Evolutionary conservation across 2,113 vertebrate species (phyloP).

Genomic region (Anseranas semipalmata): DNA sequence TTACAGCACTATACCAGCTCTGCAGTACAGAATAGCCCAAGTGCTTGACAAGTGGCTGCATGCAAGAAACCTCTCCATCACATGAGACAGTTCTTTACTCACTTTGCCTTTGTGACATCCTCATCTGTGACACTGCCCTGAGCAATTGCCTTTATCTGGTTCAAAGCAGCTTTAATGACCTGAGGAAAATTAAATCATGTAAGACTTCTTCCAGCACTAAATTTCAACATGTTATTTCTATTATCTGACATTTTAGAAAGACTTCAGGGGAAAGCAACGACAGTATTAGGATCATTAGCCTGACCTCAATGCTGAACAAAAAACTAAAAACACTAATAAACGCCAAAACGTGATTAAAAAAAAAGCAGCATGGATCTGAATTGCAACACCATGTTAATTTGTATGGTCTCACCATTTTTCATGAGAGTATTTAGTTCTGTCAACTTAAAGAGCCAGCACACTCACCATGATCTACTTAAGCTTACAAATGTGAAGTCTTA

Average conservation of each 20-base stretch:
- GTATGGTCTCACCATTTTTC: neutral
- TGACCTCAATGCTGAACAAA: neutral
- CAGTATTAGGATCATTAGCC: neutral
- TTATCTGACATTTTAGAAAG: neutral
- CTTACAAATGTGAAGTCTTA: neutral
- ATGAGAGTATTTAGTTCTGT: neutral
- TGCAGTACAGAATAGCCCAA: neutral
- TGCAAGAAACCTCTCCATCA: neutral
- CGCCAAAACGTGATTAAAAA: neutral
- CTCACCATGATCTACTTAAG: neutral
- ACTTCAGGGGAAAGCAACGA: neutral
- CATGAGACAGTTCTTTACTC: neutral
- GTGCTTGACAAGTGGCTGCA: neutral
- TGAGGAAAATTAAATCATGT: constrained; percentile 35
- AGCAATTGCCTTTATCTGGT: constrained; percentile 86
- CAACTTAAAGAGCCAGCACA: neutral
- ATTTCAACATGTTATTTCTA: neutral
- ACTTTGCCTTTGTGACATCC: constrained; percentile 89
- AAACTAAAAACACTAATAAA: neutral
- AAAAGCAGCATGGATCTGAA: neutral
- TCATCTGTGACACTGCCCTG: constrained; percentile 84
- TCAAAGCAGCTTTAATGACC: constrained; percentile 90
- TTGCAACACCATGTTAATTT: neutral
- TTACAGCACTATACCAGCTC: neutral
- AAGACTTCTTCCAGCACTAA: neutral